Conservation (phyloP, 2,888 invertebrate species). For the Campoletis raptor region DNA sequence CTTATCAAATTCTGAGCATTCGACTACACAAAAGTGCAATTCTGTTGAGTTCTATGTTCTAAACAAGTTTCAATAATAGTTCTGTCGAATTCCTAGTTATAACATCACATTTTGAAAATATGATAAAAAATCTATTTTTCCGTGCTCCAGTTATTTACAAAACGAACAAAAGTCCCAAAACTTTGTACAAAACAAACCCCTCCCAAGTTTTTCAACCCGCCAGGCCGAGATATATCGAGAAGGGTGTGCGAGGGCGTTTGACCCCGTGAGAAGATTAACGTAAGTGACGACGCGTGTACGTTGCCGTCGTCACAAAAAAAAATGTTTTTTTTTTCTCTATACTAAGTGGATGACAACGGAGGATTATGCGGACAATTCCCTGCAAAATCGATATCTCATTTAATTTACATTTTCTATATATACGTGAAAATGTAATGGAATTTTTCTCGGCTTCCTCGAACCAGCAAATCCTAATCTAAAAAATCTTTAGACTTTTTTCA, state of each 20-base stretch:
- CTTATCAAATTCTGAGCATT: no score
- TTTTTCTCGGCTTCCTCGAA: neutral
- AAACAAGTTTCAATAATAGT: no score
- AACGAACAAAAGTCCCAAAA: conserved; percentile 3
- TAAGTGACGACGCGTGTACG: conserved; percentile 51
- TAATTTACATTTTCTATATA: neutral
- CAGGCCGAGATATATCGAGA: neutral
- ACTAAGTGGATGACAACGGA: conserved; percentile 44
- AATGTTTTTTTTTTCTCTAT: conserved; percentile 2
- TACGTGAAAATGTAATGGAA: neutral
- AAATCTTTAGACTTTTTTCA: neutral
- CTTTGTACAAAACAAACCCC: conserved; percentile 4
- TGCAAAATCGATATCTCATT: conserved; percentile 34
- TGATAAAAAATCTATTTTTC: neutral
- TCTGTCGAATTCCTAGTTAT: no score
- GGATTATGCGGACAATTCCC: conserved; percentile 24
- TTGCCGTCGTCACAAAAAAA: neutral
- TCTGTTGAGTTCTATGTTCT: no score
- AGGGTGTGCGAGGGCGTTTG: conserved; percentile 22
- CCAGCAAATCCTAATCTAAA: neutral
- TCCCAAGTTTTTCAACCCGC: neutral
- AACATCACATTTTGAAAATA: no score
- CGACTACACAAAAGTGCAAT: no score
- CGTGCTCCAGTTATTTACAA: neutral
- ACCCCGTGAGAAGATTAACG: conserved; percentile 54